A percentile compares a stretch with the other conserved stretches of the same genome.
Conservation (phyloP, 2,888 invertebrate genomes). For the Lottia gigantea region DNA sequence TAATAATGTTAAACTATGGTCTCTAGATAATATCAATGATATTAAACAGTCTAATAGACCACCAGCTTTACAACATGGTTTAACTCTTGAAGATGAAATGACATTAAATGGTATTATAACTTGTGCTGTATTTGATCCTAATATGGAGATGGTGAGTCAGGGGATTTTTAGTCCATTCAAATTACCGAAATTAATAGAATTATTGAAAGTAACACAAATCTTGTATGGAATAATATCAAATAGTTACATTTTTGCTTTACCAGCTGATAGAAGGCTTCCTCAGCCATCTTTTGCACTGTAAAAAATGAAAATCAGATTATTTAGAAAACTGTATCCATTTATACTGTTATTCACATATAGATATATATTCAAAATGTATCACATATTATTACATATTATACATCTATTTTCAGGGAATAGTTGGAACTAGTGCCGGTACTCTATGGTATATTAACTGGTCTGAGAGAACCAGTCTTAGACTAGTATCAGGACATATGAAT, state of each 20-base stretch:
- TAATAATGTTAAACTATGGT: conserved; percentile 61
- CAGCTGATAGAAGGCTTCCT: too few species aligned
- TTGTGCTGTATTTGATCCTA: conserved; percentile 63
- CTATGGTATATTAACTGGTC: conserved; percentile 68
- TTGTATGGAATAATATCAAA: too few species aligned
- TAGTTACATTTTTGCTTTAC: too few species aligned
- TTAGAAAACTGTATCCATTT: too few species aligned
- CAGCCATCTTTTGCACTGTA: too few species aligned
- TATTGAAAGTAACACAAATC: too few species aligned
- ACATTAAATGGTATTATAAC: conserved; percentile 60
- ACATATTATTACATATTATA: too few species aligned
- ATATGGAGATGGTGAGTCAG: conserved; percentile 63
- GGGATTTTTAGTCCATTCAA: too few species aligned
- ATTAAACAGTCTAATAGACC: conserved; percentile 40
- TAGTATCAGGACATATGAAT: conserved; percentile 64
- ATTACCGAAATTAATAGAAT: too few species aligned
- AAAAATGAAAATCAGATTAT: too few species aligned
- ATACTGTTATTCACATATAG: too few species aligned
- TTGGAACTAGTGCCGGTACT: conserved; percentile 65
- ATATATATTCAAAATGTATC: too few species aligned
- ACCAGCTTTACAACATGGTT: conserved; percentile 39
- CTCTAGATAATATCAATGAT: conserved; percentile 55
- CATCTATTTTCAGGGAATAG: conserved; percentile 63
- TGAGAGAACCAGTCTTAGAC: conserved; percentile 64
- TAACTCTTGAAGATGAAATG: conserved; percentile 67